Evolutionary conservation across 2,888 invertebrate species (phyloP).

Genomic region (Conomelus anceps): DNA sequence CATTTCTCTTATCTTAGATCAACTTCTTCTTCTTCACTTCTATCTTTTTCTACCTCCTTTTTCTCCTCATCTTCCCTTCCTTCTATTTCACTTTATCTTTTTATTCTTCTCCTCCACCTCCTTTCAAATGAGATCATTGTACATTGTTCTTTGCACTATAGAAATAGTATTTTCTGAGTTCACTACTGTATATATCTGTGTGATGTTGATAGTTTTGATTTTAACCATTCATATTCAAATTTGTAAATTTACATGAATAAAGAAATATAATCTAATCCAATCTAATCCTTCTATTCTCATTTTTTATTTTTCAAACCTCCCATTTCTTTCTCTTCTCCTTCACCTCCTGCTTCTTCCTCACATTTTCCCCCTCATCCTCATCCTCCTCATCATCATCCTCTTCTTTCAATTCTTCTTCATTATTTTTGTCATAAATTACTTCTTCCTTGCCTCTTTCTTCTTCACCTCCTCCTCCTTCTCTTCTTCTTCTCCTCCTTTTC

Average conservation of each 20-base stretch:
- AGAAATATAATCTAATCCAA: no score
- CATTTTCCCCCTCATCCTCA: not conserved
- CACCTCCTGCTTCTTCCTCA: not conserved
- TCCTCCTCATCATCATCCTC: not conserved
- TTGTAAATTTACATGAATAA: no score
- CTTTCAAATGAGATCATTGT: not conserved
- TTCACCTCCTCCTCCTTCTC: not conserved
- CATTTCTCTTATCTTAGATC: no score
- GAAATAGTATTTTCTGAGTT: no score
- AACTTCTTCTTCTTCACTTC: not conserved
- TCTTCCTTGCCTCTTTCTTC: no score
- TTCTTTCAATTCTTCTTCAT: not conserved
- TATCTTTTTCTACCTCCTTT: not conserved
- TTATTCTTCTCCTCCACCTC: not conserved
- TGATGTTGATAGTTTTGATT: no score
- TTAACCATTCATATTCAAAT: no score
- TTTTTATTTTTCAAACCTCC: not conserved
- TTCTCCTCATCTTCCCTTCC: not conserved
- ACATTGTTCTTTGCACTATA: not conserved
- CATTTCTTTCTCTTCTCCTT: not conserved
- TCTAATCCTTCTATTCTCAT: not conserved
- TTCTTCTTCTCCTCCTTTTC: not conserved
- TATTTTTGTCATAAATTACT: no score
- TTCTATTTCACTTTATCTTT: not conserved
- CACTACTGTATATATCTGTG: not conserved